phyloP scores from a whole-genome alignment of 2,888 invertebrate species.

The Dinocampus coccinellae region DNA sequence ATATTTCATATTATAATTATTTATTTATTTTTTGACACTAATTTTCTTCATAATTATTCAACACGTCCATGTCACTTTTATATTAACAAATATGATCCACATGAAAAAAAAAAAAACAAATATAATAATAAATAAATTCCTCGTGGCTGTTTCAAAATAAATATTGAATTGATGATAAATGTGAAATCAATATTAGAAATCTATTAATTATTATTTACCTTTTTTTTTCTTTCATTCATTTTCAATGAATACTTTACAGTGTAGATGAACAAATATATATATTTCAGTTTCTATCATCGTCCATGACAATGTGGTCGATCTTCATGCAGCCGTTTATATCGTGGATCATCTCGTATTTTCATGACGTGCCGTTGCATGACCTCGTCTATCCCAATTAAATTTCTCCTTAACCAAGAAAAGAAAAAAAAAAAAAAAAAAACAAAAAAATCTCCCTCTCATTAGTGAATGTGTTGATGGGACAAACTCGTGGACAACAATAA shows the following conservation, averaged over 20 bases:
- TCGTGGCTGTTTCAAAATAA: too few species aligned
- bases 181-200: background rate
- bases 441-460: background rate
- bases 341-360: slow-evolving; percentile 60
- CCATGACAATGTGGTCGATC: slow-evolving; percentile 57
- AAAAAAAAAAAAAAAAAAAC: background rate
- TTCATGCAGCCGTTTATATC: slow-evolving; percentile 57
- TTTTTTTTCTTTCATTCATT: background rate
- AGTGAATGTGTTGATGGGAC: background rate
- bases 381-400: slow-evolving; percentile 42
- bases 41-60: background rate
- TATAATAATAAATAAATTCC: too few species aligned
- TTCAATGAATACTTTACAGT: background rate
- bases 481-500: background rate
- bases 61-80: background rate
- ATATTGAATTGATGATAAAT: too few species aligned
- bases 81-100: too few species aligned
- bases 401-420: slow-evolving; percentile 23
- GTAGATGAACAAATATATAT: slow-evolving; percentile 31
- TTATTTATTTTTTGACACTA: slow-evolving; percentile 9
- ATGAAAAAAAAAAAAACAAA: too few species aligned
- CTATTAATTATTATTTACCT: background rate
- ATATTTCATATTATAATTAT: slow-evolving; percentile 15
- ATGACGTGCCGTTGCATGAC: slow-evolving; percentile 40
- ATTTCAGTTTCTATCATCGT: slow-evolving; percentile 61